These are phyloP conservation scores for Aphaenogaster floridana DNA, from an alignment of 1,140 invertebrate genomes.

Conservation along the genomic window DNA sequence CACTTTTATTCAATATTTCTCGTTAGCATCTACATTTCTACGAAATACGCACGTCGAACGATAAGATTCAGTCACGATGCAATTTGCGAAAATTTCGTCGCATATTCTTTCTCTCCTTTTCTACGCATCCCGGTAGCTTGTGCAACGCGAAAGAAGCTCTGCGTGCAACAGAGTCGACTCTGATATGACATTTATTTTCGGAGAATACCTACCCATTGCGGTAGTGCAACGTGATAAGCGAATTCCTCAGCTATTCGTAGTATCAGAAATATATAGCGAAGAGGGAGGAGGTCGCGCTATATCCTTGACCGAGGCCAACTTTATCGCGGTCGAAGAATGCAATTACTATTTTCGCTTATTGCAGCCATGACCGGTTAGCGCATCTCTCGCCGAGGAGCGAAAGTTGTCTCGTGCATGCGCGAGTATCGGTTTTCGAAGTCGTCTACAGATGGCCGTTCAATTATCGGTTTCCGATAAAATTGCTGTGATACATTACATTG, in stretches of 20 bases:
- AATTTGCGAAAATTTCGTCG: constrained; percentile 6
- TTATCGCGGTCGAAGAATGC: constrained; percentile 33
- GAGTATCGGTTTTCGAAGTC: constrained; percentile 55
- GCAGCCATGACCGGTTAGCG: constrained; percentile 43
- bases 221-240: constrained; percentile 20
- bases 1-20: neutral
- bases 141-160: neutral
- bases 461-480: constrained; percentile 65
- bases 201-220: neutral
- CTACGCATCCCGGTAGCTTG: neutral
- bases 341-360: constrained; percentile 59
- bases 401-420: constrained; percentile 57
- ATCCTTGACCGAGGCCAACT: constrained; percentile 30
- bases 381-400: constrained; percentile 30
- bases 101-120: neutral
- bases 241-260: constrained; percentile 21
- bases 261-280: constrained; percentile 14
- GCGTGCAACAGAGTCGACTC: neutral
- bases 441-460: constrained; percentile 58
- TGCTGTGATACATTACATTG: constrained; percentile 58
- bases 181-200: constrained; percentile 32
- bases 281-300: neutral
- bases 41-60: neutral
- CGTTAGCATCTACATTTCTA: neutral
- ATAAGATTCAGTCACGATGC: neutral